A percentile compares a stretch with the other conserved stretches of the same genome.
Evolutionary conservation across 2,797 vertebrate species (phyloP).

Genomic region (Brachyrhaphis roseni): DNA sequence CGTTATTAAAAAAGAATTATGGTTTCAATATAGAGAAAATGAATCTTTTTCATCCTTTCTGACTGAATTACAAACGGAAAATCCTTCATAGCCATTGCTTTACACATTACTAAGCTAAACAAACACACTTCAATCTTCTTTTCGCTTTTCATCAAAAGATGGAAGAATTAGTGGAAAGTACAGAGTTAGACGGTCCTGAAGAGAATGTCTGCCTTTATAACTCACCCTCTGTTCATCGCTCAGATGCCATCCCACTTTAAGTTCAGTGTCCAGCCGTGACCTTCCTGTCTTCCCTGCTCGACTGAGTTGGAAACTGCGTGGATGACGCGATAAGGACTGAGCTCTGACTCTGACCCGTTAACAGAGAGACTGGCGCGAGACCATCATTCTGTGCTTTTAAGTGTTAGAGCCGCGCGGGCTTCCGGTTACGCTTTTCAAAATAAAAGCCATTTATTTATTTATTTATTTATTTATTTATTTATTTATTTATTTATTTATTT

Average conservation of each 20-base stretch:
- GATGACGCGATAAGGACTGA: background rate
- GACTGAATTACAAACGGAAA: too few relatives aligned
- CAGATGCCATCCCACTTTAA: slow-evolving; percentile 6
- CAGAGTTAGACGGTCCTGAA: background rate
- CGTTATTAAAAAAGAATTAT: too few relatives aligned
- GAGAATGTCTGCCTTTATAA: background rate
- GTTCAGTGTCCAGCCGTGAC: slow-evolving; percentile 10
- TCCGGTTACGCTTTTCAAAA: background rate
- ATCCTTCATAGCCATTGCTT: background rate
- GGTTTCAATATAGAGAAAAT: too few relatives aligned
- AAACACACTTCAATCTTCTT: background rate
- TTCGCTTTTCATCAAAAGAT: too few relatives aligned
- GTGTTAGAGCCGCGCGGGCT: background rate
- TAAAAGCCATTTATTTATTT: background rate
- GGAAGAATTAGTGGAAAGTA: background rate
- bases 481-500: too few relatives aligned
- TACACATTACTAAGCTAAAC: background rate
- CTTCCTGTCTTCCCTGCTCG: background rate
- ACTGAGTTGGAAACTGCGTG: background rate
- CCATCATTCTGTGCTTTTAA: background rate
- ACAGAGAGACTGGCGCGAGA: background rate
- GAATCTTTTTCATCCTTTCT: too few relatives aligned
- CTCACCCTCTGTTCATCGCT: slow-evolving; percentile 40
- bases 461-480: background rate
- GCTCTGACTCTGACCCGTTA: background rate